Conservation (phyloP, 2,797 vertebrate species). For the Melanotaenia boesemani region DNA sequence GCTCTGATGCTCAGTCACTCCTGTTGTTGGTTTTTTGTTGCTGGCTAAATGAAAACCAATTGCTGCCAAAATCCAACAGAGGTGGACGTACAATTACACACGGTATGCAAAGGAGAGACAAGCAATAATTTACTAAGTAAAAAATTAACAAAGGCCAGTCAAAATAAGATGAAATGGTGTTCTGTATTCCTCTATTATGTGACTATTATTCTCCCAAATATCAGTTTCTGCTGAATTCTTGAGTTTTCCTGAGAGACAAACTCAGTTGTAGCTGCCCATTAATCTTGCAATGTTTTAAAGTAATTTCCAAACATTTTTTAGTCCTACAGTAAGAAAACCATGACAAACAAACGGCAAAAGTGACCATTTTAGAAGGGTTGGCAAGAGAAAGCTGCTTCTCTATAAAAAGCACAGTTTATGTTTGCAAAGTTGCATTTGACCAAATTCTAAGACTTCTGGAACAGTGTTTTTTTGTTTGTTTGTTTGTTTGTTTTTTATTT, state of each 20-base stretch:
- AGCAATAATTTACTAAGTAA: no score
- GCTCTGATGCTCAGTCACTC: slow-evolving; percentile 9
- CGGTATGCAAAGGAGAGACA: no score
- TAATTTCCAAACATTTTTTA: neutral
- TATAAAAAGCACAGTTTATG: no score
- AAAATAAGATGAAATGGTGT: neutral
- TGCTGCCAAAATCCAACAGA: slow-evolving; percentile 60
- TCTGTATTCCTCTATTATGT: neutral
- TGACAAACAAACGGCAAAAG: no score
- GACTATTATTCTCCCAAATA: neutral
- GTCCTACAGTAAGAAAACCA: neutral
- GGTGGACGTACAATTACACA: slow-evolving; percentile 5
- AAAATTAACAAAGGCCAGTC: no score
- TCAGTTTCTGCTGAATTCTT: neutral
- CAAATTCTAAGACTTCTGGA: no score
- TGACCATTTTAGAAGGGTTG: no score
- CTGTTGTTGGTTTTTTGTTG: slow-evolving; percentile 75
- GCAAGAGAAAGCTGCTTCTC: no score
- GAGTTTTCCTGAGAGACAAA: neutral
- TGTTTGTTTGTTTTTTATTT: no score
- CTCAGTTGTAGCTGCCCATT: neutral
- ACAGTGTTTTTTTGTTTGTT: no score
- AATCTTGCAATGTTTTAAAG: neutral
- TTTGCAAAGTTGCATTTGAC: no score
- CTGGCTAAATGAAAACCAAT: slow-evolving; percentile 70